Evolutionary conservation across 2,888 invertebrate species (phyloP).

Genomic region (Anaspis maculata): DNA sequence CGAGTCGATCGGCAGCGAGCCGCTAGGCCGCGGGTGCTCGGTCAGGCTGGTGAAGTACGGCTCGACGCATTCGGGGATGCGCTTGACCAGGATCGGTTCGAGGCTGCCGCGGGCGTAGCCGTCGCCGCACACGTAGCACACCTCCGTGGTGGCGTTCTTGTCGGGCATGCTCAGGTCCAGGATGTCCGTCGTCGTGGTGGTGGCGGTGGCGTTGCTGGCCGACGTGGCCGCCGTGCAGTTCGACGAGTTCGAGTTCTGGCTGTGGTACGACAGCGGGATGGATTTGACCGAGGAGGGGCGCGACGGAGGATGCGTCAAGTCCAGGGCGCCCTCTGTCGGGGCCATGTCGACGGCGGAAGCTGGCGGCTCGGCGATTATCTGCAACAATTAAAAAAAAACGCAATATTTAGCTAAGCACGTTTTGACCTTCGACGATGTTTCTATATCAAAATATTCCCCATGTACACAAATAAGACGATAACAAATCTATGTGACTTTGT

Average conservation of each 20-base stretch:
- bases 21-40: constrained; percentile 77
- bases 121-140: constrained; percentile 85
- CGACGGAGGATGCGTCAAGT: constrained; percentile 44
- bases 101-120: constrained; percentile 78
- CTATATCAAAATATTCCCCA: no score
- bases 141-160: constrained; percentile 83
- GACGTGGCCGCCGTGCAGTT: constrained; percentile 73
- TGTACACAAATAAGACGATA: no score
- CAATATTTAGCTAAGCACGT: no score
- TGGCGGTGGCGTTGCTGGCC: constrained; percentile 87
- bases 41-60: constrained; percentile 68
- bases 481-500: no score
- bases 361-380: constrained; percentile 28
- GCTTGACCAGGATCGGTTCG: constrained; percentile 57
- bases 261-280: constrained; percentile 35
- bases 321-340: constrained; percentile 44
- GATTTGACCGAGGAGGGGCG: constrained; percentile 21
- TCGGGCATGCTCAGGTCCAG: constrained; percentile 87
- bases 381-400: constrained; percentile 15
- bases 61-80: constrained; percentile 42
- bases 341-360: constrained; percentile 28
- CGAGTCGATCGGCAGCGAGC: constrained; percentile 80
- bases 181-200: constrained; percentile 72
- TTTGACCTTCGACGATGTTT: no score
- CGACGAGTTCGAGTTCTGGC: constrained; percentile 43